These are phyloP conservation scores for Chascanopsetta lugubris DNA, from an alignment of 2,113 vertebrate genomes.

Conservation along the genomic window DNA sequence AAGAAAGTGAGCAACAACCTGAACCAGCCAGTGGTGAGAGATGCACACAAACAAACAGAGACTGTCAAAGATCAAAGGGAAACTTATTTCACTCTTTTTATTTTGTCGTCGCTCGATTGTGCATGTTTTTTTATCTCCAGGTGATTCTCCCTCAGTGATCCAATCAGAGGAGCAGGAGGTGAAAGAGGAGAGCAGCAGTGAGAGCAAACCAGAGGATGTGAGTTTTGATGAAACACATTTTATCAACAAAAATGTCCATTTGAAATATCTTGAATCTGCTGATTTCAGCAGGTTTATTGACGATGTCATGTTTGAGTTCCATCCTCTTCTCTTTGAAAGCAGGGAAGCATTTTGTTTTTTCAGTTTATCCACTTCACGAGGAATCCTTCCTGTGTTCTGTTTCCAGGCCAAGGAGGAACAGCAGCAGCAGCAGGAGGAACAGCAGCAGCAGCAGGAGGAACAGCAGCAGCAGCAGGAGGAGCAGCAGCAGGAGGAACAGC, in stretches of 20 bases:
- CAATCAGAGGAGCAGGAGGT: slow-evolving; percentile 49
- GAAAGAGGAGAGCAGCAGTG: slow-evolving; percentile 45
- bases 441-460: too few species aligned
- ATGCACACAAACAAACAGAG: not conserved
- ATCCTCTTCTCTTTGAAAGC: not conserved
- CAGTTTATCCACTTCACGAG: not conserved
- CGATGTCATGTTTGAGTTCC: not conserved
- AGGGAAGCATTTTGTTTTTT: not conserved
- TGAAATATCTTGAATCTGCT: not conserved
- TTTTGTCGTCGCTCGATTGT: not conserved
- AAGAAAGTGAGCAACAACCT: slow-evolving; percentile 22
- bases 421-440: too few species aligned
- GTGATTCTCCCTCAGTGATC: slow-evolving; percentile 25
- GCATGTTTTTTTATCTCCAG: not conserved
- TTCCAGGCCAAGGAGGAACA: too few species aligned
- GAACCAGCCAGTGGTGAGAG: slow-evolving; percentile 46
- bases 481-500: too few species aligned
- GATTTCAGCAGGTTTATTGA: not conserved
- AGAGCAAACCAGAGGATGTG: slow-evolving; percentile 64
- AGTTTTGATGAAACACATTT: too few species aligned
- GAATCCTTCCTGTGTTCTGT: too few species aligned
- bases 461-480: too few species aligned
- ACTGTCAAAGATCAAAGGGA: not conserved
- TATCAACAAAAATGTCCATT: not conserved
- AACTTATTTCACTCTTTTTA: not conserved